Evolutionary conservation across 2,888 invertebrate species (phyloP).

Genomic region (Ophion costatus): DNA sequence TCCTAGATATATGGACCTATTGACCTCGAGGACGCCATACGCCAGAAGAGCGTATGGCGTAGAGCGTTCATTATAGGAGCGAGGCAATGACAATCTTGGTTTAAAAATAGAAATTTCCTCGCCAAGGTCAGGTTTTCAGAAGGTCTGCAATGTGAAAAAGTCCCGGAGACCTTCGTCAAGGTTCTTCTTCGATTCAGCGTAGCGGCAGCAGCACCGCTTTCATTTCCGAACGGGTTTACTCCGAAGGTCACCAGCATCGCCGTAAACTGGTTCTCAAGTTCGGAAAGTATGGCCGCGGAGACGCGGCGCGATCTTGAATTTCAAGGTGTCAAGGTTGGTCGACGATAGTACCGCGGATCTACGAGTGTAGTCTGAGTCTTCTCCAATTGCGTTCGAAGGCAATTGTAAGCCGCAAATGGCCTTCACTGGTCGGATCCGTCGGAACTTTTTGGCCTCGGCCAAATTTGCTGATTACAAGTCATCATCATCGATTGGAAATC

Average conservation of each 20-base stretch:
- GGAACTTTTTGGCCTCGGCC: too few species aligned
- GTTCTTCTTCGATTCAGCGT: background rate
- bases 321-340: constrained; percentile 23
- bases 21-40: constrained; percentile 44
- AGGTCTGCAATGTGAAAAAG: background rate
- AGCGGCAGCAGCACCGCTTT: background rate
- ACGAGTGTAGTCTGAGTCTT: background rate
- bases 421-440: too few species aligned
- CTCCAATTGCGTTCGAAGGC: background rate
- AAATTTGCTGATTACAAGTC: too few species aligned
- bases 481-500: too few species aligned
- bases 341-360: background rate
- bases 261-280: constrained; percentile 23
- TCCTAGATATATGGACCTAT: constrained; percentile 68
- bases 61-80: constrained; percentile 2
- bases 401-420: background rate
- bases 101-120: constrained; percentile 33
- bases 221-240: constrained; percentile 18
- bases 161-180: background rate
- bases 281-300: background rate
- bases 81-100: constrained; percentile 22
- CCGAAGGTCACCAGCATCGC: background rate
- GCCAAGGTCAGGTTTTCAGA: background rate
- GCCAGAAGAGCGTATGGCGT: constrained; percentile 14
- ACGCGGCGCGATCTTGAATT: constrained; percentile 14